Evolutionary conservation across 1,140 invertebrate species (phyloP).

Genomic region (Pteromalus puparum): DNA sequence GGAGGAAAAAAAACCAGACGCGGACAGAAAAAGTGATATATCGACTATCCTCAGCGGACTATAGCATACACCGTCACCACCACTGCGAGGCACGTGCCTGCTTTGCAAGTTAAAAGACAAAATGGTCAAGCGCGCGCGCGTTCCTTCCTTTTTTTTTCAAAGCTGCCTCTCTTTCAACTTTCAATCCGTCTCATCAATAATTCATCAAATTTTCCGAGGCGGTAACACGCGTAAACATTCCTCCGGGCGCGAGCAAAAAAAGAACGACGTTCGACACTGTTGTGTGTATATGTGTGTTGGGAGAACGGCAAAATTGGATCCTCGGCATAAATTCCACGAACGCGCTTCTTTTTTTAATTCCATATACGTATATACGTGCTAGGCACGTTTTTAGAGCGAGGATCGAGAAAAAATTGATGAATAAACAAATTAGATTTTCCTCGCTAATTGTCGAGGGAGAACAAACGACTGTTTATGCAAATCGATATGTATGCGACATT

Average conservation of each 20-base stretch:
- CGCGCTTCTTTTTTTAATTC: background rate
- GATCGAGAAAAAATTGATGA: slow-evolving; percentile 41
- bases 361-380: background rate
- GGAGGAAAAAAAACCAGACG: slow-evolving; percentile 33
- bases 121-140: slow-evolving; percentile 33
- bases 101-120: slow-evolving; percentile 50
- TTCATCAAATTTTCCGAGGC: slow-evolving; percentile 47
- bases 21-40: slow-evolving; percentile 34
- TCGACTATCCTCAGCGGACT: background rate
- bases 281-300: too few relatives aligned
- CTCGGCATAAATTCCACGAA: background rate
- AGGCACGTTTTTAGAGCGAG: background rate
- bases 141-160: slow-evolving; percentile 5
- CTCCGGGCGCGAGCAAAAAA: background rate
- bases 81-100: slow-evolving; percentile 34
- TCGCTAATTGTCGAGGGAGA: slow-evolving; percentile 19
- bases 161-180: slow-evolving; percentile 23
- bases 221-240: slow-evolving; percentile 41
- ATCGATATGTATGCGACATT: background rate
- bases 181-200: slow-evolving; percentile 49
- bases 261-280: background rate
- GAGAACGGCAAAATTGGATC: slow-evolving; percentile 17
- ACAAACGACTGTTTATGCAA: slow-evolving; percentile 12
- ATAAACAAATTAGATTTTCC: slow-evolving; percentile 40
- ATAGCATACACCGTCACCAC: background rate